phyloP scores from a whole-genome alignment of 2,113 vertebrate genomes.

The Myocastor coypus region DNA sequence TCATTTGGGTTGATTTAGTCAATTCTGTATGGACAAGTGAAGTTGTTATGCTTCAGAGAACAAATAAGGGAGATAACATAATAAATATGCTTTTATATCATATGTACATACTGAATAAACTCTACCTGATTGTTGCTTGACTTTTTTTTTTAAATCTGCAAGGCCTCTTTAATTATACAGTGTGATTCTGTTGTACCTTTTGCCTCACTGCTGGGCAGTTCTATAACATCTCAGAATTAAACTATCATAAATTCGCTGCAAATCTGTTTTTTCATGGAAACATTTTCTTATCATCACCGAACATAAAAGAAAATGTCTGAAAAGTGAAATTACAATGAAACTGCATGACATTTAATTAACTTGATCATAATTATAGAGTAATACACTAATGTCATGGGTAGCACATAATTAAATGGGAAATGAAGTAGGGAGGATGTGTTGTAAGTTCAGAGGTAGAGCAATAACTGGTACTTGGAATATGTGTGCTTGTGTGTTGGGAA shows the following conservation, averaged over 20 bases:
- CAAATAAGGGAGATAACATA: background rate
- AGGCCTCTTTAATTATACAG: background rate
- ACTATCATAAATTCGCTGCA: slow-evolving; percentile 27
- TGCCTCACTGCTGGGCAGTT: slow-evolving; percentile 22
- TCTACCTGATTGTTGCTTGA: slow-evolving; percentile 18
- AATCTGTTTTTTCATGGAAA: slow-evolving; percentile 60
- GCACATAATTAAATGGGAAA: slow-evolving; percentile 61
- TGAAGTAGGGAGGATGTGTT: background rate
- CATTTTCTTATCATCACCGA: slow-evolving; percentile 8
- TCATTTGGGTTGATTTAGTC: slow-evolving; percentile 13
- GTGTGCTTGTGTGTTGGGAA: background rate
- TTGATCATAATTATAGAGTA: slow-evolving; percentile 49
- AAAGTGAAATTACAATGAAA: slow-evolving; percentile 46
- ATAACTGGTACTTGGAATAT: background rate
- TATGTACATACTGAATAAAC: slow-evolving; percentile 36
- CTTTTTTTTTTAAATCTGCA: background rate
- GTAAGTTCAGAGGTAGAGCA: background rate
- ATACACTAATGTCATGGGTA: background rate
- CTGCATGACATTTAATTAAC: background rate
- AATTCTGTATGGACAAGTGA: slow-evolving; percentile 10
- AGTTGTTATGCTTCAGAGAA: slow-evolving; percentile 6
- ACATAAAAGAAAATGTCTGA: slow-evolving; percentile 36
- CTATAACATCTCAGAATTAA: slow-evolving; percentile 40
- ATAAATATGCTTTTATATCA: background rate
- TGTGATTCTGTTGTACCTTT: slow-evolving; percentile 1